Percentiles rank a stretch among this genome's conserved stretches.
phyloP scores from a whole-genome alignment of 1,140 invertebrate species.

The Hyles euphorbiae region DNA sequence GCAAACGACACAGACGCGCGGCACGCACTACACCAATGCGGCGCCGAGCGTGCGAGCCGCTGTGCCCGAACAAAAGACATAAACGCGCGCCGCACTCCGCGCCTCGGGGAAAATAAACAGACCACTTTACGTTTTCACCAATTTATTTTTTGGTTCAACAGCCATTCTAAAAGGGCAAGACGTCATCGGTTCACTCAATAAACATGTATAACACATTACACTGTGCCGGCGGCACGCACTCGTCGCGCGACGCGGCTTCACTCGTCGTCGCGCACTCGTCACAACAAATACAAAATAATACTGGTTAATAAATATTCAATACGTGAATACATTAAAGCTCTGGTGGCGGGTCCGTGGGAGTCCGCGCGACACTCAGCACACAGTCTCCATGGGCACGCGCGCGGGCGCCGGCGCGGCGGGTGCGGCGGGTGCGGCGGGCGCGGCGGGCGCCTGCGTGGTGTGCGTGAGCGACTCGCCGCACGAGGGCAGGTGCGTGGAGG shows the following conservation, averaged over 20 bases:
- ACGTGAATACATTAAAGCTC: conserved; percentile 17
- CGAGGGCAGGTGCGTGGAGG: conserved; percentile 85
- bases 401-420: conserved; percentile 82
- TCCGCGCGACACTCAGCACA: conserved; percentile 56
- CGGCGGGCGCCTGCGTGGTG: conserved; percentile 84
- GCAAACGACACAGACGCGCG: too few species aligned
- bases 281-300: conserved; percentile 54
- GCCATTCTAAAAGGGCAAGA: conserved; percentile 34
- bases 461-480: conserved; percentile 84
- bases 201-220: neutral
- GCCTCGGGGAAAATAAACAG: neutral
- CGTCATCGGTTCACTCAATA: conserved; percentile 6
- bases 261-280: conserved; percentile 24
- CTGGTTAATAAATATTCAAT: conserved; percentile 49
- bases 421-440: conserved; percentile 80
- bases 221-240: neutral
- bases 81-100: conserved; percentile 4
- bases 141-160: conserved; percentile 22
- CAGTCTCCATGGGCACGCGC: conserved; percentile 75
- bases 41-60: too few species aligned
- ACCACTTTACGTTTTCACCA: neutral
- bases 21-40: too few species aligned
- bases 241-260: neutral
- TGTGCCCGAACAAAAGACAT: conserved; percentile 9
- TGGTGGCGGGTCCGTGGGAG: conserved; percentile 8